Evolutionary conservation across 1,140 invertebrate genomes (phyloP), one percentile per base, ranked within the genome.

Genomic region (Papilio machaon): DNA sequence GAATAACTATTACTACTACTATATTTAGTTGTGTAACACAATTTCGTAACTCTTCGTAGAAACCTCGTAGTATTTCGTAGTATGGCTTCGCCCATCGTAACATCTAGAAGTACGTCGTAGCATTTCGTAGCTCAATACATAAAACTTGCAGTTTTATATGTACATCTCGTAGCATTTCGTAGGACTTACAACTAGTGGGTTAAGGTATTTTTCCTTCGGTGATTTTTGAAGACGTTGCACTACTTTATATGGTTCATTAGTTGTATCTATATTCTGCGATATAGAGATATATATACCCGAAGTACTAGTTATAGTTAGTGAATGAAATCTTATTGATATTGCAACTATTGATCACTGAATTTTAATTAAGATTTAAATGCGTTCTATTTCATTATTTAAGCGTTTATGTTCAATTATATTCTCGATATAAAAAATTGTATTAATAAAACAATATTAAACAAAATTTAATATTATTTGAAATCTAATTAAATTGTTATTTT

Each of bases 231-330:
- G 30, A 38, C 64, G 64, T 35, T 11, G 10, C 23, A 35, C 11
- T 70, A 35, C 30, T 35, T 70, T 70, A 70, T 70, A 70, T 70
- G 64, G 64, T 3, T 30, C 30, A 70, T 70, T 35, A 70, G 23
- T 70, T 70, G 35, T 70, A 70, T 70, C 13, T 13, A 13, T 38
- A 70, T 15, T 70, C 64, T 70, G 35, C 35, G 30, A 70, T 38
- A 70, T 70, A 70, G 13, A 9, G 23, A 70, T 70, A 70, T 30
- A 30, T 30, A 30, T 30, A 30, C 23, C 23, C 23, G 23, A 30
- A 30, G 23, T 30, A 30, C 23, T 30, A 30, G 23, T 30, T 30
- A 30, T 30, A 30, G 23, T 67, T 67, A 3, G 64, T 13, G 64
- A 67, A 67, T 30, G 64, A 67, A 35, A 67, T 35, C 11, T 30